A percentile compares a stretch with the other conserved stretches of the same genome.
Conservation (phyloP, 2,888 invertebrate species). For the Agriopis marginaria region DNA sequence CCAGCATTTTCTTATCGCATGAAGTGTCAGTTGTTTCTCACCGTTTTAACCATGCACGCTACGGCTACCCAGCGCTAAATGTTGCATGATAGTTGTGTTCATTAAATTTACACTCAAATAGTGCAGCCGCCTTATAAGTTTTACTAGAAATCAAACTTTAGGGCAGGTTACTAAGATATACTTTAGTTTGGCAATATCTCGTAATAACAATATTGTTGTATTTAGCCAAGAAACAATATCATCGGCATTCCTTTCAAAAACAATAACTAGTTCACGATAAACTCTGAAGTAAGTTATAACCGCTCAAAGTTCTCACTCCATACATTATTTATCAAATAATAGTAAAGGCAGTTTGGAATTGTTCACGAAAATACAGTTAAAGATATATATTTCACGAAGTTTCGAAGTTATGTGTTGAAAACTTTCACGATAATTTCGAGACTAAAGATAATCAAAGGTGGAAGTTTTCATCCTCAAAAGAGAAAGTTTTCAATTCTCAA, state of each 20-base stretch:
- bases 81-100: too few relatives aligned
- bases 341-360: slow-evolving; percentile 17
- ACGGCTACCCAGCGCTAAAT: too few relatives aligned
- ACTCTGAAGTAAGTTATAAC: slow-evolving; percentile 7
- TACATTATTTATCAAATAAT: slow-evolving; percentile 19
- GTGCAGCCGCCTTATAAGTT: too few relatives aligned
- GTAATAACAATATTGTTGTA: too few relatives aligned
- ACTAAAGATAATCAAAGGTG: slow-evolving; percentile 11
- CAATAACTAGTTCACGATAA: slow-evolving; percentile 4
- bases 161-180: too few relatives aligned
- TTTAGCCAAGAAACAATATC: neutral
- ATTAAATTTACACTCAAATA: too few relatives aligned
- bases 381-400: slow-evolving; percentile 16
- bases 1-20: too few relatives aligned
- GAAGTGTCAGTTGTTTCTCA: too few relatives aligned
- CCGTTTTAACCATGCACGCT: too few relatives aligned
- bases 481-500: neutral
- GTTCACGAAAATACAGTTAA: slow-evolving; percentile 23
- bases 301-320: slow-evolving; percentile 11
- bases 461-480: slow-evolving; percentile 3
- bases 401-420: slow-evolving; percentile 8
- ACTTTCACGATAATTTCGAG: slow-evolving; percentile 16
- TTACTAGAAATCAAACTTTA: too few relatives aligned
- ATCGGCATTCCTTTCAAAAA: neutral
- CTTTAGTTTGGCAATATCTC: too few relatives aligned